These are phyloP conservation scores for Panonychus citri DNA, from an alignment of 1,140 invertebrate genomes.

Conservation along the genomic window DNA sequence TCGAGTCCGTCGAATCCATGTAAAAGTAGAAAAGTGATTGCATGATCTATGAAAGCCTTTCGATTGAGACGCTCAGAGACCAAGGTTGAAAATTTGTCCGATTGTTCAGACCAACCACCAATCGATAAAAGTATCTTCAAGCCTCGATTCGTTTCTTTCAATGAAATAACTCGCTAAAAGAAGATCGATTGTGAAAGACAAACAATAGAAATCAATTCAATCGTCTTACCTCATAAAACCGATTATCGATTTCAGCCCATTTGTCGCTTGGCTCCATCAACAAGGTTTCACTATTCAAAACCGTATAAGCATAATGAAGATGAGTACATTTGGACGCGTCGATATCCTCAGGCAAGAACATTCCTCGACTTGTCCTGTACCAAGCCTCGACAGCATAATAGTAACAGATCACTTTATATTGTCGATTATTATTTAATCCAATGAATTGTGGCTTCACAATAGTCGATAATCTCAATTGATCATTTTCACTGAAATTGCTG, in stretches of 20 bases:
- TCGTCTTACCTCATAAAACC: constrained; percentile 86
- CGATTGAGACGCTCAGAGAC: neutral
- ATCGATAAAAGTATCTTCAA: constrained; percentile 72
- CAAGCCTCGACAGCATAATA: neutral
- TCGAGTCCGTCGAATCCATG: constrained; percentile 57
- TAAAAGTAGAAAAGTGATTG: constrained; percentile 33
- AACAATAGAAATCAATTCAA: constrained; percentile 38
- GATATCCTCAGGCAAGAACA: constrained; percentile 57
- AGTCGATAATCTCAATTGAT: too few species aligned
- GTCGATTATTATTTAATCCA: neutral
- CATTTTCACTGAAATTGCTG: too few species aligned
- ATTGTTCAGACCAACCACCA: constrained; percentile 40
- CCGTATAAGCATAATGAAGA: constrained; percentile 80
- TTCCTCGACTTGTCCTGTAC: neutral
- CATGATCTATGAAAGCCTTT: neutral
- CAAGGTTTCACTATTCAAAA: constrained; percentile 40
- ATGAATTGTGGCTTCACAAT: too few species aligned
- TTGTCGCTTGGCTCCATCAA: constrained; percentile 41
- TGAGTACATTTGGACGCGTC: constrained; percentile 82
- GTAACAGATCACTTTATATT: neutral
- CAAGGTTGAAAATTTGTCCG: neutral
- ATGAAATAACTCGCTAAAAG: constrained; percentile 52
- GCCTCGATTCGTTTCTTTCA: constrained; percentile 66
- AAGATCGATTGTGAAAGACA: constrained; percentile 75
- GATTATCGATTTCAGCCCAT: constrained; percentile 64